These are phyloP conservation scores for Euphonia xanthogaster DNA, from an alignment of 2,797 vertebrate genomes.

Conservation along the genomic window DNA sequence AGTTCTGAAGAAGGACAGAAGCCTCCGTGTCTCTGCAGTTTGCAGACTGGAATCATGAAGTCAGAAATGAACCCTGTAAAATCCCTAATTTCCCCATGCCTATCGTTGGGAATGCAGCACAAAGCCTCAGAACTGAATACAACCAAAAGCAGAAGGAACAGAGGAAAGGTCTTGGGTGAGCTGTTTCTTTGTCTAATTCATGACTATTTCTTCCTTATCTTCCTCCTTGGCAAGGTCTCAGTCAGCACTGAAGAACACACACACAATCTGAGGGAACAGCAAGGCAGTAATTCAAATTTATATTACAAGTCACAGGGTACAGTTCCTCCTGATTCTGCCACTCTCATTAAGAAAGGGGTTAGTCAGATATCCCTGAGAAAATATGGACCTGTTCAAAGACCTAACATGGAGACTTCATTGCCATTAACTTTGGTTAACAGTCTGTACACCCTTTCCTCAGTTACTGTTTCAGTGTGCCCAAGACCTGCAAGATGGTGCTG, in stretches of 20 bases:
- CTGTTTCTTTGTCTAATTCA: not conserved
- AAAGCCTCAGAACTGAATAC: not conserved
- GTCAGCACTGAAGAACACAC: not conserved
- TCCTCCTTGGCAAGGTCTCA: constrained; percentile 24
- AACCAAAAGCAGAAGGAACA: constrained; percentile 24
- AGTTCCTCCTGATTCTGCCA: not conserved
- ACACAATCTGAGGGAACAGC: constrained; percentile 5
- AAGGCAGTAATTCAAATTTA: constrained; percentile 16
- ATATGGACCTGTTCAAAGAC: not conserved
- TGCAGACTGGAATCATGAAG: not conserved
- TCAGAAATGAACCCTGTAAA: not conserved
- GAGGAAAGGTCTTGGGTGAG: not conserved
- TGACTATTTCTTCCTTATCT: constrained; percentile 7
- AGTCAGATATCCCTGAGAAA: not conserved
- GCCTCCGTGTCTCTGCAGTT: fast-evolving
- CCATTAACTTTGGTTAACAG: not conserved
- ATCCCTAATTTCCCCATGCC: not conserved
- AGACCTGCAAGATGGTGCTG: not conserved
- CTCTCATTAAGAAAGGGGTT: not conserved
- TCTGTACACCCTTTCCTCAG: not conserved
- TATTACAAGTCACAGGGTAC: not conserved
- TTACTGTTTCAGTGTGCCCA: not conserved
- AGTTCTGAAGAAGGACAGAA: not conserved
- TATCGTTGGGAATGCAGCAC: not conserved
- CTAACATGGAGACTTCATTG: not conserved